Evolutionary conservation across 2,797 vertebrate species (phyloP).

Genomic region (Crenichthys baileyi): DNA sequence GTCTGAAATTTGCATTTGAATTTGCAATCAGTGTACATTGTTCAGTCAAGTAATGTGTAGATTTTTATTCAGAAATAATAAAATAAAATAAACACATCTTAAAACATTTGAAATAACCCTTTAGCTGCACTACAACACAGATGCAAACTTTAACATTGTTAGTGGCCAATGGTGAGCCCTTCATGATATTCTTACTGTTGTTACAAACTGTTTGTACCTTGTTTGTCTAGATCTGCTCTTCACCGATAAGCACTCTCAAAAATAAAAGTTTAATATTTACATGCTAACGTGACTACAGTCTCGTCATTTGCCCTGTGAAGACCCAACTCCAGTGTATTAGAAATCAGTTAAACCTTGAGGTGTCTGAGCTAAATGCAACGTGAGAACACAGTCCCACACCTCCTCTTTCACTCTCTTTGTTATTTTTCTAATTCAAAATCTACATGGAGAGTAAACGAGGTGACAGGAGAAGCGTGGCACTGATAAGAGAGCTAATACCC

Average conservation of each 20-base stretch:
- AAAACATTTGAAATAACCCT: no score
- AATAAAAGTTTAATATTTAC: background rate
- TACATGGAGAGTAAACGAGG: conserved; percentile 40
- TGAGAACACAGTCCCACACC: conserved; percentile 27
- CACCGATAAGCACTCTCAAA: background rate
- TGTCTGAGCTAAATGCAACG: background rate
- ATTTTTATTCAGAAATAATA: no score
- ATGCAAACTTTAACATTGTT: no score
- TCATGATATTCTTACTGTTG: no score
- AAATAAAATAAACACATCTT: no score
- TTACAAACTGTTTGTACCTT: no score
- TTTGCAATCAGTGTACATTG: no score
- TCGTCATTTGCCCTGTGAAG: background rate
- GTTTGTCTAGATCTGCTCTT: no score
- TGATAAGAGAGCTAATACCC: conserved; percentile 75
- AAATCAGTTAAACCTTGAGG: background rate
- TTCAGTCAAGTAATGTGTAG: no score
- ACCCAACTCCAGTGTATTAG: background rate
- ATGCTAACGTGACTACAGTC: background rate
- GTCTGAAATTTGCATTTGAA: no score
- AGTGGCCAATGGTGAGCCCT: no score
- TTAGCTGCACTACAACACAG: no score
- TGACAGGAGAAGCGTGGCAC: conserved; percentile 77
- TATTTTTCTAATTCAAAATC: conserved; percentile 70
- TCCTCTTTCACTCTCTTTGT: conserved; percentile 56